Percentiles rank a stretch among this genome's conserved stretches.
Conservation (phyloP, 2,888 invertebrate genomes). For the Epinotia nisella region DNA sequence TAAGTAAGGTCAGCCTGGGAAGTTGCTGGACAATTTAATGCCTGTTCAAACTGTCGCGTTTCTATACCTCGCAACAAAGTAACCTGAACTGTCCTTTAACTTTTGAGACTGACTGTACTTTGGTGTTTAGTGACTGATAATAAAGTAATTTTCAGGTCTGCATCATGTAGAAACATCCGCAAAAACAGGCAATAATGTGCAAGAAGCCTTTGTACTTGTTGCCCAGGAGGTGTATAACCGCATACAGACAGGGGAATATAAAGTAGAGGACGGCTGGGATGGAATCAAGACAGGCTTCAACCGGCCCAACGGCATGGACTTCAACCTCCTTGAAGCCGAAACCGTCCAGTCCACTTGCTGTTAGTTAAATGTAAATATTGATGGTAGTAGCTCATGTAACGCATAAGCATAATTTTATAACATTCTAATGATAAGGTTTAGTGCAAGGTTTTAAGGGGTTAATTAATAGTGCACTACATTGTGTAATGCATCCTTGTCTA, state of each 20-base stretch:
- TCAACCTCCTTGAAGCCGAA: conserved; percentile 94
- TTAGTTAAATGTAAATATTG: conserved; percentile 72
- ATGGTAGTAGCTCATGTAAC: conserved; percentile 49
- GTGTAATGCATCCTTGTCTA: conserved; percentile 34
- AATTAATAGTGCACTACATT: conserved; percentile 35
- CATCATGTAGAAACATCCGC: conserved; percentile 99
- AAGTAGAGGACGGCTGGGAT: conserved; percentile 98
- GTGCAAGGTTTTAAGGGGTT: conserved; percentile 32
- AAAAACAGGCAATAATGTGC: conserved; percentile 95
- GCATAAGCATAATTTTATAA: conserved; percentile 68
- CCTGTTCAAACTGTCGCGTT: neutral
- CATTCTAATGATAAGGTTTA: conserved; percentile 46
- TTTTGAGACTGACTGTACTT: neutral
- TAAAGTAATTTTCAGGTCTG: conserved; percentile 76
- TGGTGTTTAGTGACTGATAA: neutral
- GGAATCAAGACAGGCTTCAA: conserved; percentile 97
- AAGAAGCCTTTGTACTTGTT: conserved; percentile 95
- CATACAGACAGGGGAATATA: conserved; percentile 96
- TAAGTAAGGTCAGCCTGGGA: neutral
- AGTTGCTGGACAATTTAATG: neutral
- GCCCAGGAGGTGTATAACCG: conserved; percentile 96
- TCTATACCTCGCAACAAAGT: neutral
- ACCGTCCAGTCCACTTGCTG: conserved; percentile 96
- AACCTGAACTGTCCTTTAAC: neutral
- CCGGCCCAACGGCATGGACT: conserved; percentile 91